These are phyloP conservation scores for Xylocopa sonorina DNA, from an alignment of 1,140 invertebrate genomes.

Conservation along the genomic window DNA sequence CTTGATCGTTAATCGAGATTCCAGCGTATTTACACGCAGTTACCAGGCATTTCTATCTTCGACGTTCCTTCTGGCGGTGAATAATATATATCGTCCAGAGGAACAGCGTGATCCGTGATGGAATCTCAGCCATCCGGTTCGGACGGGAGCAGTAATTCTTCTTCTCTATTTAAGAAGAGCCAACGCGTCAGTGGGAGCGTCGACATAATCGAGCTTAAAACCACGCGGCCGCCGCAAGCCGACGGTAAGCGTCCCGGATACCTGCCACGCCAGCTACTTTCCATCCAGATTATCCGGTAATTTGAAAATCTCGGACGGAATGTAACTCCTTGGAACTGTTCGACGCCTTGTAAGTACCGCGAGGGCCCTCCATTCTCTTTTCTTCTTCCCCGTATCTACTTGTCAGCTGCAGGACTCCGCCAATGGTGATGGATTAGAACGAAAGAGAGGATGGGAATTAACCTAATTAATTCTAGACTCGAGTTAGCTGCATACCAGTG, in stretches of 20 bases:
- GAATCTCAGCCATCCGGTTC: slow-evolving; percentile 27
- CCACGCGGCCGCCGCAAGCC: slow-evolving; percentile 65
- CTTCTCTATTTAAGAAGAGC: slow-evolving; percentile 23
- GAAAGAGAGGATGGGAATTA: neutral
- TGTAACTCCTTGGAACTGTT: slow-evolving; percentile 56
- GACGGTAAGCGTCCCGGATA: slow-evolving; percentile 72
- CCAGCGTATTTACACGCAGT: no score
- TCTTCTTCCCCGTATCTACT: slow-evolving; percentile 21
- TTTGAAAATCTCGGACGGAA: slow-evolving; percentile 74
- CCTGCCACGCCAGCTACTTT: slow-evolving; percentile 71
- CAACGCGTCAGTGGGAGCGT: slow-evolving; percentile 31
- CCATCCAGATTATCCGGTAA: slow-evolving; percentile 73
- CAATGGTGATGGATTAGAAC: neutral
- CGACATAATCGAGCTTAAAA: slow-evolving; percentile 72
- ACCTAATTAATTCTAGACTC: slow-evolving; percentile 1
- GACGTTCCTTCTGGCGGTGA: neutral
- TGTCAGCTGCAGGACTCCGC: neutral
- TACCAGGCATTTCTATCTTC: neutral
- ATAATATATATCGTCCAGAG: slow-evolving; percentile 24
- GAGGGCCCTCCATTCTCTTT: no score
- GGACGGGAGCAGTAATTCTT: slow-evolving; percentile 16
- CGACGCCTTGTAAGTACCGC: slow-evolving; percentile 32
- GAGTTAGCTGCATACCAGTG: no score
- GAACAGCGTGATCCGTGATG: neutral
- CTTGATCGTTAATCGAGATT: no score